phyloP scores from a whole-genome alignment of 1,140 invertebrate species.

The Bombus consobrinus region DNA sequence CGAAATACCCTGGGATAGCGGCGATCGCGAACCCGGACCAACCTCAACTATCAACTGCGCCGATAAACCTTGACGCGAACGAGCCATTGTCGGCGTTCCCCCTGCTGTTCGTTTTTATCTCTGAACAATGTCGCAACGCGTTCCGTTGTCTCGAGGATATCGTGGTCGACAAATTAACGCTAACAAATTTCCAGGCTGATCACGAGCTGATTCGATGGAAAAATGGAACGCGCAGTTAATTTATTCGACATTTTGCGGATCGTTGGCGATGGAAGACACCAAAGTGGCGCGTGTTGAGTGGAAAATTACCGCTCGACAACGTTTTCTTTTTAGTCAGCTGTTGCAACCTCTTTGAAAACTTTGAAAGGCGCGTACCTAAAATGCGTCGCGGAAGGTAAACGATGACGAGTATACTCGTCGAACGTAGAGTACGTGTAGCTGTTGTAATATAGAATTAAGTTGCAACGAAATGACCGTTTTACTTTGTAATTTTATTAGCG shows the following conservation, averaged over 20 bases:
- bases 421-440: no score
- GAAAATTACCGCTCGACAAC: no score
- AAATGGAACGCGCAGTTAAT: neutral
- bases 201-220: neutral
- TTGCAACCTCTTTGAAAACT: no score
- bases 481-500: no score
- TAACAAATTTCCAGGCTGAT: neutral
- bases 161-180: neutral
- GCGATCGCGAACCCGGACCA: neutral
- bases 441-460: no score
- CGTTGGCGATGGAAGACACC: neutral
- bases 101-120: neutral
- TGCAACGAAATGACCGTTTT: no score
- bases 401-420: no score
- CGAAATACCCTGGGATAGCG: neutral
- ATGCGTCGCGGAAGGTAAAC: no score
- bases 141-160: neutral
- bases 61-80: constrained; percentile 17
- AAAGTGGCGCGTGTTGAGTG: no score
- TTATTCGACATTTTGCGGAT: neutral
- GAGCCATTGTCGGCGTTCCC: neutral
- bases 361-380: no score
- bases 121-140: neutral
- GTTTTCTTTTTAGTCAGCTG: no score
- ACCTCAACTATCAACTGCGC: neutral